A percentile compares a stretch with the other conserved stretches of the same genome.
These are phyloP conservation scores for Brenthis daphne DNA, from an alignment of 2,888 invertebrate genomes.

Conservation along the genomic window DNA sequence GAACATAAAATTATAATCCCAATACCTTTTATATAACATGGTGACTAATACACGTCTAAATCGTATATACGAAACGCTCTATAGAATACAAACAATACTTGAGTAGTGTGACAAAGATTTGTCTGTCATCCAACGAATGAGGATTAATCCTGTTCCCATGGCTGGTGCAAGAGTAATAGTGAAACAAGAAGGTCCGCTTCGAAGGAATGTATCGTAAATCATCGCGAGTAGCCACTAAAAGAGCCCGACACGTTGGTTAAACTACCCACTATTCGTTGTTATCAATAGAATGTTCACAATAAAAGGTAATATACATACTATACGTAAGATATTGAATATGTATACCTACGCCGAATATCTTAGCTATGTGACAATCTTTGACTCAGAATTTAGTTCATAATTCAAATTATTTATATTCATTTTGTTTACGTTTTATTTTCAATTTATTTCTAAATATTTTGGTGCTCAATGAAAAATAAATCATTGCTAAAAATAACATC, in stretches of 20 bases:
- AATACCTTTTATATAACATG: slow-evolving; percentile 33
- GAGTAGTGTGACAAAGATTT: slow-evolving; percentile 44
- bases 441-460: too few species aligned
- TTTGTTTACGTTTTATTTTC: too few species aligned
- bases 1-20: slow-evolving; percentile 13
- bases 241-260: slow-evolving; percentile 37
- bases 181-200: slow-evolving; percentile 46
- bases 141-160: slow-evolving; percentile 70
- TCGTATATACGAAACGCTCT: slow-evolving; percentile 34
- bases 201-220: slow-evolving; percentile 76
- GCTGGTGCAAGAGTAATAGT: slow-evolving; percentile 51
- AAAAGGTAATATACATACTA: slow-evolving; percentile 19
- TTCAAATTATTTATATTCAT: too few species aligned
- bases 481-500: too few species aligned
- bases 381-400: not conserved
- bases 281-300: slow-evolving; percentile 35
- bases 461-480: too few species aligned
- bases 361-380: slow-evolving; percentile 1
- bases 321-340: not conserved
- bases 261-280: slow-evolving; percentile 34
- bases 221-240: slow-evolving; percentile 51
- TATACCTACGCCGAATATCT: not conserved
- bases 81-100: slow-evolving; percentile 40
- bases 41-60: slow-evolving; percentile 48
- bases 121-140: slow-evolving; percentile 63